A percentile compares a stretch with the other conserved stretches of the same genome.
phyloP scores from a whole-genome alignment of 2,888 invertebrate genomes.

The Acrobasis repandana region DNA sequence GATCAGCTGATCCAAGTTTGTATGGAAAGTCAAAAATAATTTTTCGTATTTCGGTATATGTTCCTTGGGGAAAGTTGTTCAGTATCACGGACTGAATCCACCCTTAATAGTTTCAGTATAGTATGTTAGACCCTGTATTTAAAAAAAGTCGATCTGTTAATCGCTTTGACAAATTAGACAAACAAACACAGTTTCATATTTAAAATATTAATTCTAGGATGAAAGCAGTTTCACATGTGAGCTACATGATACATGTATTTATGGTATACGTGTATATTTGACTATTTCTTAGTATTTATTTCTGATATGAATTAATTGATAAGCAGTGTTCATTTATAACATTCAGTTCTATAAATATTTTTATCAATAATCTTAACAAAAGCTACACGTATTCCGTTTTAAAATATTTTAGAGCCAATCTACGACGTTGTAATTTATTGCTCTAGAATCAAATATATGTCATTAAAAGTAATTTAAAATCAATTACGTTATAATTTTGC shows the following conservation, averaged over 20 bases:
- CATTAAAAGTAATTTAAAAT: neutral
- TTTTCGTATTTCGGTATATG: too few relatives aligned
- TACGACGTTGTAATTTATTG: neutral
- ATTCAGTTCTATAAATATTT: constrained; percentile 10
- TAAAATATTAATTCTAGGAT: too few relatives aligned
- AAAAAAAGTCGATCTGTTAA: too few relatives aligned
- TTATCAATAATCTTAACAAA: constrained; percentile 6
- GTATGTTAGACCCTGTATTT: too few relatives aligned
- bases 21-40: too few relatives aligned
- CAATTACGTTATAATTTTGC: constrained; percentile 1
- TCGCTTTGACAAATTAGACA: too few relatives aligned
- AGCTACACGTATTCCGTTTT: neutral
- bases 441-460: constrained; percentile 3
- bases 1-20: too few relatives aligned
- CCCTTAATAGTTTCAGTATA: too few relatives aligned
- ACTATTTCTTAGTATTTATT: constrained; percentile 16
- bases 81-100: too few relatives aligned
- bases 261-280: neutral
- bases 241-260: neutral
- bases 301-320: constrained; percentile 30
- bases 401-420: constrained; percentile 5
- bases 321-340: constrained; percentile 4
- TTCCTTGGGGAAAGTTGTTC: too few relatives aligned
- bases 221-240: neutral
- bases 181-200: too few relatives aligned